Evolutionary conservation across 2,797 vertebrate species (phyloP), one percentile per base, ranked within the genome.

Genomic region (Amblyopsis hoosieri): DNA sequence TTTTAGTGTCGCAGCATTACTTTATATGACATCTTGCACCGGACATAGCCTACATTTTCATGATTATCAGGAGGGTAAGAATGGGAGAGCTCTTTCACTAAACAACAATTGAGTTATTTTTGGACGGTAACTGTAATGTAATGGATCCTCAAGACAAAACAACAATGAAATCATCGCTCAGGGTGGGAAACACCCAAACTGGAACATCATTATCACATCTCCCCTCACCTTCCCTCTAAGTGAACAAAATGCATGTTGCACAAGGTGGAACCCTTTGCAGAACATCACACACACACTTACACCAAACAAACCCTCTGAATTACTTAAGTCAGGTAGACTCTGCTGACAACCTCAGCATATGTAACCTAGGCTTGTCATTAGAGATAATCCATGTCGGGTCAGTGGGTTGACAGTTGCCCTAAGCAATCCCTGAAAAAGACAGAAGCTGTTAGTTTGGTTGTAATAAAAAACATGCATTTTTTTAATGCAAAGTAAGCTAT

Each of bases 1-100:
- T 70, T 66, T 79, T 76, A 60, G 77, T 72, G 76, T 7, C 57
- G 82, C 67, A 60, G 69, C 87, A 90, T 90, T 91, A 81, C 80
- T 80, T 54, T 15, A 60, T 62, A 67, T 80, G 62, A 61, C 75
- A 23, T 23, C 23, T 23, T 23, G 80, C 76, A 60, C 33, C 19
- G 80, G 75, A 85, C 61, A 64, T 80, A 42, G 13, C 52, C 47
- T 59, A 31, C 66, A 72, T 76, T 74, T 65, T 52, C 58, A 55
- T 54, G 9, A 58, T 74, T 58, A 71, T 75, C 67, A 54, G 65
- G 59, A 45, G 62, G 60, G 45, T 59, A 45, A 45, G 42, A 61
- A 62, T 49, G 60, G 23, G 57, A 62, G 53, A 19, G 37, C 17
- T 65, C 15, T 48, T 66, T 64, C 12, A 29, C 14, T 48, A 45